Percentiles rank a stretch among this genome's conserved stretches.
Conservation (phyloP, 2,888 invertebrate genomes). For the Campoplex capitator region DNA sequence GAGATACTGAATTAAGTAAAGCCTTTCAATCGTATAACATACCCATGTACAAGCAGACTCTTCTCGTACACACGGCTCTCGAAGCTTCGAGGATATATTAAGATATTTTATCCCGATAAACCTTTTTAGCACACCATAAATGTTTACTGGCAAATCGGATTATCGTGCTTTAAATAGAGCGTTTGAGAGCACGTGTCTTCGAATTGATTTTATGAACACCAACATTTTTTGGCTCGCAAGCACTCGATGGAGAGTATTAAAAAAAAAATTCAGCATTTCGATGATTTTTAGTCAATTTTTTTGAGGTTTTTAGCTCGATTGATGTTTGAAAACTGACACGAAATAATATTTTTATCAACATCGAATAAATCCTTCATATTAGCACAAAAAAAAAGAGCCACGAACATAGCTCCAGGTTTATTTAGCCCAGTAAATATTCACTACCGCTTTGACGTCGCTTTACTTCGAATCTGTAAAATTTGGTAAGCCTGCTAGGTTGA, state of each 20-base stretch:
- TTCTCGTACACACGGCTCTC: neutral
- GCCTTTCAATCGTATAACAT: slow-evolving; percentile 24
- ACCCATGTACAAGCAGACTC: neutral
- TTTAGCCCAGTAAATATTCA: slow-evolving; percentile 27
- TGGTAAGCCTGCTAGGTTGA: slow-evolving; percentile 11
- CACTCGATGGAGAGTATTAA: neutral
- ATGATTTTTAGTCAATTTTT: neutral
- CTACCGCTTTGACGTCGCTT: slow-evolving; percentile 51
- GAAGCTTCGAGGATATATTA: slow-evolving; percentile 7
- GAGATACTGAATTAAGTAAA: slow-evolving; percentile 28
- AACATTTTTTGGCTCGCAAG: neutral
- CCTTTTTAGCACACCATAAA: slow-evolving; percentile 19
- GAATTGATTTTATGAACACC: neutral
- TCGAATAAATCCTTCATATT: neutral
- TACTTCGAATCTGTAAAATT: slow-evolving; percentile 52
- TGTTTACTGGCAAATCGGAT: slow-evolving; percentile 33
- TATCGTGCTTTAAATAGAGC: neutral
- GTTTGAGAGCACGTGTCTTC: neutral
- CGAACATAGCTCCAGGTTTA: slow-evolving; percentile 11
- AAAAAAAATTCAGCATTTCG: neutral
- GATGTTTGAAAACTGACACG: neutral
- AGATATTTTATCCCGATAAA: slow-evolving; percentile 8
- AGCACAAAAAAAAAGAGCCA: neutral
- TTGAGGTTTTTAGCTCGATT: neutral
- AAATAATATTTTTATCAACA: neutral